Conservation (phyloP, 2,888 invertebrate genomes). For the Parelbella ahira region DNA sequence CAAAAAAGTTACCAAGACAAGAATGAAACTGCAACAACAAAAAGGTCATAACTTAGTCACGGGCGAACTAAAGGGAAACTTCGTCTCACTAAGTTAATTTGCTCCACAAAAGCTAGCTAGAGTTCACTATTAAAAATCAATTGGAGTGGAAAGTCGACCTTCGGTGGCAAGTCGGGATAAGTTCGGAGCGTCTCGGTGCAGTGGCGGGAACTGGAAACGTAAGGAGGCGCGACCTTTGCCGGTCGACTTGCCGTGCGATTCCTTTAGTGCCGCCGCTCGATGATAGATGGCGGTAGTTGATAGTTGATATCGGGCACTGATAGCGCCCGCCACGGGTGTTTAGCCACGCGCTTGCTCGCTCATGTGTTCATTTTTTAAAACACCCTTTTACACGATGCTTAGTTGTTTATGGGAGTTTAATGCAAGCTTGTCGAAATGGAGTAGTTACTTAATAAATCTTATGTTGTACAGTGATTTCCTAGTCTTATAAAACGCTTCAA, state of each 20-base stretch:
- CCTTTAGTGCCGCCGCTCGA: slow-evolving; percentile 66
- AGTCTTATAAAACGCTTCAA: too few relatives aligned
- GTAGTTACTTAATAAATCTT: too few relatives aligned
- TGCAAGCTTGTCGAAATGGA: too few relatives aligned
- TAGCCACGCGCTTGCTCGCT: slow-evolving; percentile 3
- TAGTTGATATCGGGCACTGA: slow-evolving; percentile 14
- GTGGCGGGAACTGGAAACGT: slow-evolving; percentile 69
- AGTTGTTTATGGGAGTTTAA: not conserved
- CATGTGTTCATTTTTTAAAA: slow-evolving; percentile 11
- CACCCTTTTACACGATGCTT: not conserved
- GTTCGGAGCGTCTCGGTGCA: slow-evolving; percentile 57
- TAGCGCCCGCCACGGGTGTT: slow-evolving; percentile 10
- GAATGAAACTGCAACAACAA: slow-evolving; percentile 14
- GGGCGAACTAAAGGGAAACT: slow-evolving; percentile 47
- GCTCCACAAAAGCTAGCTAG: slow-evolving; percentile 62
- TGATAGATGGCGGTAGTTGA: slow-evolving; percentile 61
- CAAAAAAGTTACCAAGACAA: too few relatives aligned
- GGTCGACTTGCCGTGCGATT: slow-evolving; percentile 79
- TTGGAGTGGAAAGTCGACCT: slow-evolving; percentile 70
- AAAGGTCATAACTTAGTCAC: slow-evolving; percentile 24
- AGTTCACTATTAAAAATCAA: slow-evolving; percentile 77
- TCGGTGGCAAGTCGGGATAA: slow-evolving; percentile 42
- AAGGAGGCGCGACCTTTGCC: slow-evolving; percentile 72
- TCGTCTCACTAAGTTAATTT: slow-evolving; percentile 67
- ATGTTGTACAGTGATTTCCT: too few relatives aligned